Evolutionary conservation across 2,113 vertebrate genomes (phyloP).

Genomic region (Chroicocephalus ridibundus): DNA sequence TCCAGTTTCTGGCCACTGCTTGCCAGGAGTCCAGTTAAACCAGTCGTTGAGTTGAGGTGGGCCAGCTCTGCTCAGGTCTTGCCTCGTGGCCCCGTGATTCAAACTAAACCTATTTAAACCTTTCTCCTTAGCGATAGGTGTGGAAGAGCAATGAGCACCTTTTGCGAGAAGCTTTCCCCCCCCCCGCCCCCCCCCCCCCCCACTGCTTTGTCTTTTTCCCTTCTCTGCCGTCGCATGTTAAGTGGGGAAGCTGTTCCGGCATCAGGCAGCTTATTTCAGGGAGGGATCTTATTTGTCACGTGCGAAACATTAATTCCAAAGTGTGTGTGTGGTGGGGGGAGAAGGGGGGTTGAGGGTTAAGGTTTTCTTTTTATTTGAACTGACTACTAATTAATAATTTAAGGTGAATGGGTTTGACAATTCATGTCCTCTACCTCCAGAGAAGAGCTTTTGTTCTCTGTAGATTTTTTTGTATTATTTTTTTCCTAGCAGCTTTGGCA

Average conservation of each 20-base stretch:
- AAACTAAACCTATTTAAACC: not conserved
- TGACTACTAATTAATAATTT: slow-evolving; percentile 38
- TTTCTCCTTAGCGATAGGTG: not conserved
- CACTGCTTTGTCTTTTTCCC: not conserved
- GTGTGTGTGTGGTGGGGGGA: not conserved
- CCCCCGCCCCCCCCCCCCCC: too few relatives aligned
- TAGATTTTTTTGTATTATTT: not conserved
- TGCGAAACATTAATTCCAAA: not conserved
- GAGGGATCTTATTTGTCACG: not conserved
- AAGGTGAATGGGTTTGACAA: not conserved
- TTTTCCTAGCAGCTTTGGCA: not conserved
- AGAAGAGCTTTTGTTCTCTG: slow-evolving; percentile 26
- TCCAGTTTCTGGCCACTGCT: not conserved
- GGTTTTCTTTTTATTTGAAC: not conserved
- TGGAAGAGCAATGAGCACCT: not conserved
- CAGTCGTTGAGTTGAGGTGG: rapidly evolving
- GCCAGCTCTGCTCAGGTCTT: not conserved
- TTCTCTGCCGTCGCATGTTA: not conserved
- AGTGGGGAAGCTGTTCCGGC: not conserved
- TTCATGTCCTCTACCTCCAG: not conserved
- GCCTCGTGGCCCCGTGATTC: rapidly evolving
- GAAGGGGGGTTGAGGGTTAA: not conserved
- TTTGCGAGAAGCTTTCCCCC: not conserved
- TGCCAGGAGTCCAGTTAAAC: not conserved
- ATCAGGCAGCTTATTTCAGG: not conserved